A percentile compares a stretch with the other conserved stretches of the same genome.
These are phyloP conservation scores for Cinclus cinclus DNA, from an alignment of 2,113 vertebrate genomes.

Conservation along the genomic window DNA sequence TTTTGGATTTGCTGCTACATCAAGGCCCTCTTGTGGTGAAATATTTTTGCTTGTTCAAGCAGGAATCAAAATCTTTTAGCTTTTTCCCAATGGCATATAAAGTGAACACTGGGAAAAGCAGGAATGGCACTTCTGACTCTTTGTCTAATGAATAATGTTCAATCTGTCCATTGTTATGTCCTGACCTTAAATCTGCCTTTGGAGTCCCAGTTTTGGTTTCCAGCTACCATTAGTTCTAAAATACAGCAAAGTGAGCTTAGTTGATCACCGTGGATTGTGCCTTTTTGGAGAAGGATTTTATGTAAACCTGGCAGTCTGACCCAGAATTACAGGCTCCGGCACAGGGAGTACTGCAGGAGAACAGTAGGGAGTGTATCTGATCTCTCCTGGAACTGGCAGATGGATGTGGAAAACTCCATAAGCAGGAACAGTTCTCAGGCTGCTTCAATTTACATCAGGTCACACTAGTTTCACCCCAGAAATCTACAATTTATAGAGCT, in stretches of 20 bases:
- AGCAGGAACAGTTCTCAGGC: background rate
- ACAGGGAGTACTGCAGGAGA: background rate
- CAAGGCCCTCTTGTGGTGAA: constrained; percentile 65
- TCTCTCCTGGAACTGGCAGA: background rate
- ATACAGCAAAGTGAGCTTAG: background rate
- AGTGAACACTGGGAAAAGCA: background rate
- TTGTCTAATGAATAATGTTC: background rate
- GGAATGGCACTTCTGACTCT: background rate
- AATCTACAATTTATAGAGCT: background rate
- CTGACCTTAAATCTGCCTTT: background rate
- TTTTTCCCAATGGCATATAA: background rate
- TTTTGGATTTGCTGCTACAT: background rate
- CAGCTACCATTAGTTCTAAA: background rate
- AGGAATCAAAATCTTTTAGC: background rate
- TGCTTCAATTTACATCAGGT: background rate
- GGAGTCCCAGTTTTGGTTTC: background rate
- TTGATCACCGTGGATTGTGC: background rate
- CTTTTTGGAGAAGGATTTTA: background rate
- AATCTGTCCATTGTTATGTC: background rate
- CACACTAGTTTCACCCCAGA: background rate
- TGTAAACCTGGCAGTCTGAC: background rate
- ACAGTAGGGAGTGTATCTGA: background rate
- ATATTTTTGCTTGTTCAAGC: background rate
- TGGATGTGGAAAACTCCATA: background rate
- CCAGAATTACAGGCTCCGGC: background rate